Conservation (phyloP, 2,113 vertebrate species). For the Acanthisitta chloris region DNA sequence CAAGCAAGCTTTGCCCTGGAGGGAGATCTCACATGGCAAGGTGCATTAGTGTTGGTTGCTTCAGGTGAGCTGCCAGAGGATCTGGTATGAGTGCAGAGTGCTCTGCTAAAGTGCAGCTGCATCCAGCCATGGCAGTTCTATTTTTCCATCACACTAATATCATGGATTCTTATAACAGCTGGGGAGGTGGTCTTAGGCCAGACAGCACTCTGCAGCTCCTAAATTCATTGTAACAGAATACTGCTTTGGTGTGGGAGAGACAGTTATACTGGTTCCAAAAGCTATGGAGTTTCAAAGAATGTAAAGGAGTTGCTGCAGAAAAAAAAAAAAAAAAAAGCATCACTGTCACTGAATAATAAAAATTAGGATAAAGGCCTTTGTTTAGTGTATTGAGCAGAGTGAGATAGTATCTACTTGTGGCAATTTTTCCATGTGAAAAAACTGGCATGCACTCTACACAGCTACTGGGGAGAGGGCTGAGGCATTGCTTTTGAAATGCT, state of each 20-base stretch:
- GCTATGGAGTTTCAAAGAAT: neutral
- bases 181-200: neutral
- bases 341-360: neutral
- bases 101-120: accelerated
- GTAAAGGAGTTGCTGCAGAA: neutral
- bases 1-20: neutral
- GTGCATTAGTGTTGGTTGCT: neutral
- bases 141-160: neutral
- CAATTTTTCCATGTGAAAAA: neutral
- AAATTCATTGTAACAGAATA: neutral
- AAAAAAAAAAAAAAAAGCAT: neutral
- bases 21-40: neutral
- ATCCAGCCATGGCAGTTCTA: neutral
- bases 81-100: neutral
- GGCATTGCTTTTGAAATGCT: neutral
- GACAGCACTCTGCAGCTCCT: neutral
- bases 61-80: neutral
- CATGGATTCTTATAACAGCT: accelerated
- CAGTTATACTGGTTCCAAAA: neutral
- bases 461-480: neutral
- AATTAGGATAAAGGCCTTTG: neutral
- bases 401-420: neutral
- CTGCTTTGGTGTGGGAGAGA: neutral
- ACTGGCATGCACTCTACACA: accelerated
- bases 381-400: neutral